Percentiles rank a stretch among this genome's conserved stretches.
phyloP scores from a whole-genome alignment of 1,140 invertebrate species.

The Diuraphis noxia region DNA sequence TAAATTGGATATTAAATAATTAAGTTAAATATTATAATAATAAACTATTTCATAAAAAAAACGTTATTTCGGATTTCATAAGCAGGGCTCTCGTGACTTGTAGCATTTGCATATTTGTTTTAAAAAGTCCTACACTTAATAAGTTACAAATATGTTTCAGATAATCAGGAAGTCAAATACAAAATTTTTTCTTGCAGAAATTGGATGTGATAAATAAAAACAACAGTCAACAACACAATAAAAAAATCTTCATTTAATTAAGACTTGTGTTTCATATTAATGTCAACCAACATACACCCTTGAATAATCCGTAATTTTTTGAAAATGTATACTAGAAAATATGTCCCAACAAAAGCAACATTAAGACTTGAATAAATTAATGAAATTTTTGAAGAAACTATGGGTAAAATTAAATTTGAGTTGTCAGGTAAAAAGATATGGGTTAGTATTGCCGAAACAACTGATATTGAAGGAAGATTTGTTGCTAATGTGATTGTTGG shows the following conservation, averaged over 20 bases:
- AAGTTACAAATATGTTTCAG: too few relatives aligned
- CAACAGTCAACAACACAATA: too few relatives aligned
- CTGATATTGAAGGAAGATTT: not conserved
- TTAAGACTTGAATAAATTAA: not conserved
- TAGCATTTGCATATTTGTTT: too few relatives aligned
- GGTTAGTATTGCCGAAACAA: not conserved
- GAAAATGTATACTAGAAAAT: not conserved
- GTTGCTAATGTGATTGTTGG: not conserved
- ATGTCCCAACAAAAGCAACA: constrained; percentile 16
- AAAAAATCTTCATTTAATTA: too few relatives aligned
- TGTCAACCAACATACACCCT: too few relatives aligned
- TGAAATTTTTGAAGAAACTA: constrained; percentile 2
- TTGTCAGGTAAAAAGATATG: not conserved
- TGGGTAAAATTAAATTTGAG: constrained; percentile 4
- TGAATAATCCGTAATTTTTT: not conserved
- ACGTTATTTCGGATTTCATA: not conserved
- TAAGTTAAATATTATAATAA: not conserved
- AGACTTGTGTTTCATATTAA: too few relatives aligned
- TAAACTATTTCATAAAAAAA: not conserved
- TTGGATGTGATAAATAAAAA: too few relatives aligned
- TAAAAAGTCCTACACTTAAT: too few relatives aligned
- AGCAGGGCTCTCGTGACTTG: too few relatives aligned
- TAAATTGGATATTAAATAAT: not conserved
- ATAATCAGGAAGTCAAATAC: too few relatives aligned
- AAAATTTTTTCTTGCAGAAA: too few relatives aligned